Evolutionary conservation across 2,797 vertebrate species (phyloP).

Genomic region (Nyctalus aviator): DNA sequence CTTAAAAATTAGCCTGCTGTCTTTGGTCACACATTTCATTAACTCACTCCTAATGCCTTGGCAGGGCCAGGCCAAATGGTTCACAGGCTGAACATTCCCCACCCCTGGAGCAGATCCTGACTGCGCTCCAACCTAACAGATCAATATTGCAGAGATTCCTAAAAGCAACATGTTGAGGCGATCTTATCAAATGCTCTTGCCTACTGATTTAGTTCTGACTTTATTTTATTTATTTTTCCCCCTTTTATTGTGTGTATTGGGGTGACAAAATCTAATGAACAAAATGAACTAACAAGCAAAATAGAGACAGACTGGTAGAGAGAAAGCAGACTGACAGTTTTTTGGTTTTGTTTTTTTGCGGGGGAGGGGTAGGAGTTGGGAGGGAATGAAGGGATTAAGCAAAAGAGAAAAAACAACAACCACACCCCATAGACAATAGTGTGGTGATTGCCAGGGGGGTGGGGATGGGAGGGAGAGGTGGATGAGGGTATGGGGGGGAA

Average conservation of each 20-base stretch:
- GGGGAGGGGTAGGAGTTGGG: not conserved
- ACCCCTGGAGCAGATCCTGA: not conserved
- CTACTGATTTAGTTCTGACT: conserved; percentile 43
- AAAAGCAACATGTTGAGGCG: conserved; percentile 20
- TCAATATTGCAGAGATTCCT: conserved; percentile 35
- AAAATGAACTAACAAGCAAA: not conserved
- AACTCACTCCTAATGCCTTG: no score
- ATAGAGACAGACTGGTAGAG: not conserved
- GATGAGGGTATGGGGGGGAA: not conserved
- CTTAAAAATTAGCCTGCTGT: no score
- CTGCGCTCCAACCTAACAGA: not conserved
- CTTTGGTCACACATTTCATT: no score
- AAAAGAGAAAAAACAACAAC: not conserved
- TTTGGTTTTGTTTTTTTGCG: not conserved
- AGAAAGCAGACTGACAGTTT: not conserved
- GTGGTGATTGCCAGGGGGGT: not conserved
- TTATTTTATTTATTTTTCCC: not conserved
- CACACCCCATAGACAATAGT: not conserved
- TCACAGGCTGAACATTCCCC: no score
- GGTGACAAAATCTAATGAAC: not conserved
- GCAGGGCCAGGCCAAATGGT: no score
- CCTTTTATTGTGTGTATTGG: not conserved
- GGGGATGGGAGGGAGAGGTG: not conserved
- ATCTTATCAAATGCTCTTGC: conserved; percentile 31
- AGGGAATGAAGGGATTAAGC: not conserved